Percentiles rank a stretch among this genome's conserved stretches.
phyloP scores from a whole-genome alignment of 30 jellyfish, hydroid and myxozoan species.

The Aurelia aurita complex sp. Pacific region DNA sequence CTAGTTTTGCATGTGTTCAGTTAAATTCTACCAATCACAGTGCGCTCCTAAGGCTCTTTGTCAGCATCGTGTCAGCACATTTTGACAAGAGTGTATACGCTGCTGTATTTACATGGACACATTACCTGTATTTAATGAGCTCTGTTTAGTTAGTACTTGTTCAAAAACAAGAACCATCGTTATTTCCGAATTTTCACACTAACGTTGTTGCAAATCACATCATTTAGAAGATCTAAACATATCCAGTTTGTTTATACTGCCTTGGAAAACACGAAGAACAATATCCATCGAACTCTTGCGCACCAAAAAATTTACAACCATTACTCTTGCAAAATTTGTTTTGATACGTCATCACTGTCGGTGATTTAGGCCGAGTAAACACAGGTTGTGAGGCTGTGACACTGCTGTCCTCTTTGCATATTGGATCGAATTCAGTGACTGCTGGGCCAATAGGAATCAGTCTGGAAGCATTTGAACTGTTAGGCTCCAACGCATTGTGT shows the following conservation, averaged over 20 bases:
- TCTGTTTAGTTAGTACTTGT: too few relatives aligned
- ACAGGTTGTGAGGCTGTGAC: background rate
- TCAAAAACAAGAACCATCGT: too few relatives aligned
- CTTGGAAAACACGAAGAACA: slow-evolving; percentile 44
- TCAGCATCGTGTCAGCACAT: too few relatives aligned
- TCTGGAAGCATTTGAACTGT: background rate
- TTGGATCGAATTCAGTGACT: background rate
- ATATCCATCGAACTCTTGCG: slow-evolving; percentile 30
- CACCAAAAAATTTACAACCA: slow-evolving; percentile 62
- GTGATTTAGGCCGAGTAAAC: background rate
- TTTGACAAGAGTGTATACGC: too few relatives aligned
- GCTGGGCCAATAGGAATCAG: background rate
- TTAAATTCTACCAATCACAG: too few relatives aligned
- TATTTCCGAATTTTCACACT: too few relatives aligned
- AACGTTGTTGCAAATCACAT: too few relatives aligned
- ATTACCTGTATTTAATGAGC: too few relatives aligned
- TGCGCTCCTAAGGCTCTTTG: too few relatives aligned
- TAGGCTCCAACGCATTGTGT: background rate
- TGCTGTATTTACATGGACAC: too few relatives aligned
- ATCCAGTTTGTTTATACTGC: background rate
- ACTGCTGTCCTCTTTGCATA: background rate
- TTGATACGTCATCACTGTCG: background rate
- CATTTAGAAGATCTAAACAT: background rate
- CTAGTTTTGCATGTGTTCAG: too few relatives aligned
- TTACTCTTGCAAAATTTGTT: slow-evolving; percentile 9